Evolutionary conservation across 2,113 vertebrate species (phyloP).

Genomic region (Barnardius zonarius): DNA sequence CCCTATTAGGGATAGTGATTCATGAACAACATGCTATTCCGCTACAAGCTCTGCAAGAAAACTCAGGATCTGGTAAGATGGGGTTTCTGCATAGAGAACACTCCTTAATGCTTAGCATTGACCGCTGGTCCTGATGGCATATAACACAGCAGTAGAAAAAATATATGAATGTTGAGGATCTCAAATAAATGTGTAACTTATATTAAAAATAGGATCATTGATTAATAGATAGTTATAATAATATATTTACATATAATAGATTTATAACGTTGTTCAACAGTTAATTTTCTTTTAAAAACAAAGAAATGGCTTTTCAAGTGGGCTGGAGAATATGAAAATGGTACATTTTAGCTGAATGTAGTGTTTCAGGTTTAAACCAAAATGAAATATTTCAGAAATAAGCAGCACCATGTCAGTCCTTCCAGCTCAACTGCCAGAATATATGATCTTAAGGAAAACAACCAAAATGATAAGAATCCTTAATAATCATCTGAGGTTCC

Average conservation of each 20-base stretch:
- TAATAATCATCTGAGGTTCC: neutral
- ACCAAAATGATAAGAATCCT: neutral
- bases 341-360: neutral
- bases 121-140: neutral
- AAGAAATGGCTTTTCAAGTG: neutral
- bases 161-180: neutral
- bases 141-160: neutral
- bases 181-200: neutral
- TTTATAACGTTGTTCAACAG: neutral
- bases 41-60: neutral
- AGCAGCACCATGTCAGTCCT: neutral
- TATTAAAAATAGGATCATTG: neutral
- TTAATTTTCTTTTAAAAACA: neutral
- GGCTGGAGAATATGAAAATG: neutral
- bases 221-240: neutral
- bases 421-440: neutral
- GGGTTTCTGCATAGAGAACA: neutral
- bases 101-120: neutral
- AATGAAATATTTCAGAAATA: neutral
- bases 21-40: neutral
- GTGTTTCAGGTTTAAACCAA: neutral
- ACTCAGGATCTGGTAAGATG: neutral
- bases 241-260: neutral
- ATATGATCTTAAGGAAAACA: neutral
- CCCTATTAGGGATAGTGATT: neutral